These are phyloP conservation scores for Sesia bembeciformis DNA, from an alignment of 2,888 invertebrate genomes.

Conservation along the genomic window DNA sequence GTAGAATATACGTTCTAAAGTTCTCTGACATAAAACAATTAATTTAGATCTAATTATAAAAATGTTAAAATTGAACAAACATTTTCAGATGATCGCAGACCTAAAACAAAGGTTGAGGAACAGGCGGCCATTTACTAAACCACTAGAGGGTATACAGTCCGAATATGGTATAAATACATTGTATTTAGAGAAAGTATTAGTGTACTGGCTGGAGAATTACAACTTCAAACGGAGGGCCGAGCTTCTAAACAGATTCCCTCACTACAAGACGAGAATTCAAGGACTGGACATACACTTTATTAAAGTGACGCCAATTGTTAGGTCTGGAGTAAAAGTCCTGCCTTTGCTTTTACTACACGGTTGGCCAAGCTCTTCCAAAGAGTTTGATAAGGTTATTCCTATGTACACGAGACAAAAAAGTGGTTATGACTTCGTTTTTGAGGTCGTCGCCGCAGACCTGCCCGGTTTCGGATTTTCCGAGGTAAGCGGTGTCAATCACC, in stretches of 20 bases:
- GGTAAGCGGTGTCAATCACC: slow-evolving; percentile 27
- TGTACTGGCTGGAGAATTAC: slow-evolving; percentile 86
- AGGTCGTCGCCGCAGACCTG: slow-evolving; percentile 79
- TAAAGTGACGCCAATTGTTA: slow-evolving; percentile 73
- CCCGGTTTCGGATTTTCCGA: slow-evolving; percentile 83
- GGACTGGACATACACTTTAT: slow-evolving; percentile 84
- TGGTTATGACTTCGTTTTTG: slow-evolving; percentile 77
- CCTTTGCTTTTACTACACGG: slow-evolving; percentile 87
- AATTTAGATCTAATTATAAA: too few relatives aligned
- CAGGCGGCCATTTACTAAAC: slow-evolving; percentile 64
- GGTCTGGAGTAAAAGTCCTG: slow-evolving; percentile 34
- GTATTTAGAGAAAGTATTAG: slow-evolving; percentile 77
- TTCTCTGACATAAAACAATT: too few relatives aligned
- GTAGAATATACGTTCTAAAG: too few relatives aligned
- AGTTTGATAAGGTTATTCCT: slow-evolving; percentile 85
- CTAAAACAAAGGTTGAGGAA: slow-evolving; percentile 73
- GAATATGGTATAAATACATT: slow-evolving; percentile 88
- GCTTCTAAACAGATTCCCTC: slow-evolving; percentile 80
- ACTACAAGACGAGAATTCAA: slow-evolving; percentile 85
- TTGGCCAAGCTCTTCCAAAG: slow-evolving; percentile 90
- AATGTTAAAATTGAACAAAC: too few relatives aligned
- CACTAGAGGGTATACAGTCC: slow-evolving; percentile 81
- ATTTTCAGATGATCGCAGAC: slow-evolving; percentile 68
- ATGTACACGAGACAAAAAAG: slow-evolving; percentile 70
- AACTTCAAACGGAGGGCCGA: slow-evolving; percentile 77